These are phyloP conservation scores for Acronicta aceris DNA, from an alignment of 2,888 invertebrate genomes.

Conservation along the genomic window DNA sequence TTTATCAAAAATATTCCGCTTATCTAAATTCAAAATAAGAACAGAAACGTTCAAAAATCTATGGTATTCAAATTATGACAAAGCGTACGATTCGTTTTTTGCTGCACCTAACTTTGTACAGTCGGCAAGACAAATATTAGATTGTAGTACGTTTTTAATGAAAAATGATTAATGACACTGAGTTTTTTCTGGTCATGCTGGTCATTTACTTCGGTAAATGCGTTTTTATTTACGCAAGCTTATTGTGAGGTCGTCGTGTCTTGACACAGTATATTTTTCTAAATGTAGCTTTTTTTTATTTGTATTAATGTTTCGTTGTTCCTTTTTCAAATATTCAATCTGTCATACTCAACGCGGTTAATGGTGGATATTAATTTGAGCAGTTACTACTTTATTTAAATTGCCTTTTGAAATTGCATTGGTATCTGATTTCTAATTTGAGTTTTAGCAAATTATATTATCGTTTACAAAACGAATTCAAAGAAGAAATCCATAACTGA, in stretches of 20 bases:
- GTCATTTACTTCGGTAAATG: slow-evolving; percentile 43
- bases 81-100: slow-evolving; percentile 27
- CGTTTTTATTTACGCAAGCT: slow-evolving; percentile 38
- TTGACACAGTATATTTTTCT: slow-evolving; percentile 31
- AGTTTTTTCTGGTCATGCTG: slow-evolving; percentile 31
- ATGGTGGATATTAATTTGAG: slow-evolving; percentile 19
- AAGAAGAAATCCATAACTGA: no score
- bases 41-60: slow-evolving; percentile 26
- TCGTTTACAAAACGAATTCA: slow-evolving; percentile 11
- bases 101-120: slow-evolving; percentile 17
- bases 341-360: slow-evolving; percentile 31
- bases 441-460: slow-evolving; percentile 18
- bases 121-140: slow-evolving; percentile 43
- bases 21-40: slow-evolving; percentile 34
- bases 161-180: slow-evolving; percentile 52
- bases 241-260: slow-evolving; percentile 33
- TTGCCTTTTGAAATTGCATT: slow-evolving; percentile 5
- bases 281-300: slow-evolving; percentile 19
- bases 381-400: slow-evolving; percentile 10
- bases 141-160: slow-evolving; percentile 39
- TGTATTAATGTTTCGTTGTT: slow-evolving; percentile 11
- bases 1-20: background rate
- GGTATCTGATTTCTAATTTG: slow-evolving; percentile 5
- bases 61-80: slow-evolving; percentile 37
- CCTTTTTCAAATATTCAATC: slow-evolving; percentile 20